These are phyloP conservation scores for Alosa alosa DNA, from an alignment of 2,113 vertebrate genomes.

Conservation along the genomic window DNA sequence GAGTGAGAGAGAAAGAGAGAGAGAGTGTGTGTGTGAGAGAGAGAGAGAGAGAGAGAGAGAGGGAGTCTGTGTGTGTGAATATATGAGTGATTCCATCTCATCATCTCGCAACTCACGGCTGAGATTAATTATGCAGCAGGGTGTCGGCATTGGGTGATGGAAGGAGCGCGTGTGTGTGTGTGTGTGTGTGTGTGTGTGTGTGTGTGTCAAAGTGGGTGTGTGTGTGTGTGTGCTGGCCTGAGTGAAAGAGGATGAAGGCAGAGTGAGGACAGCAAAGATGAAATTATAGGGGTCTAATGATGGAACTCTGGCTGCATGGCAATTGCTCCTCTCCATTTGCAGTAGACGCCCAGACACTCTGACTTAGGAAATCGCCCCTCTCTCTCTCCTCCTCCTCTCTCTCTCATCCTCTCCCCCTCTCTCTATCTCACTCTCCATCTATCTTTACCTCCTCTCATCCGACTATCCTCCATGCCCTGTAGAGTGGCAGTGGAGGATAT, in stretches of 20 bases:
- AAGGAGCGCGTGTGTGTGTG: not conserved
- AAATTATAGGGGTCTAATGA: conserved; percentile 75
- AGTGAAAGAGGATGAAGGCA: conserved; percentile 66
- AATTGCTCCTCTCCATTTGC: conserved; percentile 72
- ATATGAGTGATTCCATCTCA: conserved; percentile 40
- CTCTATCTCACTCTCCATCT: not conserved
- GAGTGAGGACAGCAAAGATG: conserved; percentile 63
- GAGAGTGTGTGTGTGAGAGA: not conserved
- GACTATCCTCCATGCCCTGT: not conserved
- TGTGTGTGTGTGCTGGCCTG: conserved; percentile 36
- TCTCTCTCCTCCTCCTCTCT: conserved; percentile 24
- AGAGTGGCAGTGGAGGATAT: not conserved
- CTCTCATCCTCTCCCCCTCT: not conserved
- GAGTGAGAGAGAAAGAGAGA: not conserved
- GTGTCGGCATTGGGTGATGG: conserved; percentile 26
- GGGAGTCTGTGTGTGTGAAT: conserved; percentile 44
- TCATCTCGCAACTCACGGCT: conserved; percentile 67
- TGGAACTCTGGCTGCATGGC: conserved; percentile 67
- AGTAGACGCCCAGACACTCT: conserved; percentile 63
- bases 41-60: not conserved
- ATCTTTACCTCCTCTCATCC: not conserved
- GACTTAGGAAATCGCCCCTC: conserved; percentile 41
- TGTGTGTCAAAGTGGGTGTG: not conserved
- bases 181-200: not conserved
- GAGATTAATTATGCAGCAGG: conserved; percentile 71